These are phyloP conservation scores for Eulacestoma nigropectus DNA, from an alignment of 2,113 vertebrate species.

Conservation along the genomic window DNA sequence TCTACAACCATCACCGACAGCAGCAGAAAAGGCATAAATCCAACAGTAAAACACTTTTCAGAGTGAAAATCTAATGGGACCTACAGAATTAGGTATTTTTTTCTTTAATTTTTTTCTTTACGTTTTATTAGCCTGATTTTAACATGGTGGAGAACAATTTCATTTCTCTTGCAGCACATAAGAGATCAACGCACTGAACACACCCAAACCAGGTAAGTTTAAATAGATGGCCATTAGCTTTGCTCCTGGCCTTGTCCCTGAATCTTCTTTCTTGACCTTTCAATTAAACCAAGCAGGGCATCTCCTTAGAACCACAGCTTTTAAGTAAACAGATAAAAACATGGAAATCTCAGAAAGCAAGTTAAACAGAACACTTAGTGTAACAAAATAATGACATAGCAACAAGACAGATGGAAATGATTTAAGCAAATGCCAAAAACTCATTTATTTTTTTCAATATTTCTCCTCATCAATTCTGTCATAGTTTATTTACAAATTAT, in stretches of 20 bases:
- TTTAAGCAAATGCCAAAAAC: background rate
- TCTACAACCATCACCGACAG: background rate
- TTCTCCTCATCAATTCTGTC: background rate
- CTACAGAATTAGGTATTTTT: background rate
- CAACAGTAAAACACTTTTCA: background rate
- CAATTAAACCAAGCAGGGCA: background rate
- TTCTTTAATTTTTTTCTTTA: background rate
- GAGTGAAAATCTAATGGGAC: background rate
- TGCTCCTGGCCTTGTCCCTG: background rate
- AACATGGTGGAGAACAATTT: background rate
- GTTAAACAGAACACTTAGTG: background rate
- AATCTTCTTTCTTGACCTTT: background rate
- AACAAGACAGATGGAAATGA: background rate
- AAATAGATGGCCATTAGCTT: background rate
- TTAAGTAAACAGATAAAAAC: background rate
- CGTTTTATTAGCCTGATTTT: background rate
- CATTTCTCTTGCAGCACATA: background rate
- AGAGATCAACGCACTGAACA: background rate
- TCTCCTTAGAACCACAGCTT: background rate
- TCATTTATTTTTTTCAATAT: background rate
- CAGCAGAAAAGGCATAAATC: background rate
- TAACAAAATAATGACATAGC: background rate
- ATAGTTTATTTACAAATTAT: background rate
- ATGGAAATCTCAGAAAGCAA: background rate
- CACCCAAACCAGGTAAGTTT: background rate